Evolutionary conservation across 92 coral and sea anemone species (phyloP), one percentile per base, ranked within the genome.

Genomic region (Actinernus sp.): DNA sequence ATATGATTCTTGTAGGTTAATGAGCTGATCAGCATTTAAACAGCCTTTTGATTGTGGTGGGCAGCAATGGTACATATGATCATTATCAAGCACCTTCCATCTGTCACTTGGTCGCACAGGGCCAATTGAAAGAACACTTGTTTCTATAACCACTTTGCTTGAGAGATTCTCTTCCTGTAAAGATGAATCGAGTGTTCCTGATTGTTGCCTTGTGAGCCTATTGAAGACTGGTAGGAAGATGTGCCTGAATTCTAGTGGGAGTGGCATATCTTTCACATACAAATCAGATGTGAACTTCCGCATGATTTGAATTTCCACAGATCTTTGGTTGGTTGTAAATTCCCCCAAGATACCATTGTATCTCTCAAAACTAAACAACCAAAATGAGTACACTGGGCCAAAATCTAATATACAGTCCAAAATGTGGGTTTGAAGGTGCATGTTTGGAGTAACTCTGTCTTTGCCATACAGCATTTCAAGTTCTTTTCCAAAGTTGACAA

Each of bases 381-480:
- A 88, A 39, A 83, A 88, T 9, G 87, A 61, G 37, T 88, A 83
- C 2, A 88, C 83, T 11, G 94, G 90, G 0, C 86, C 90, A 77
- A 16, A 78, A n/a, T 88, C 87, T 8, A 77, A 14, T n/a, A 78
- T 63, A 17, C 87, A 78, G 16, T 88, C 95, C 20, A 73, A 31
- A 17, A 88, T 52, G 30, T 88, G 96, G 0, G 68, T 76, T 14
- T 74, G 69, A 3, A 87, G 83, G 49, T 87, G 93, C 84, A 88
- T 88, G n/a, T 88, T 88, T 7, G 84, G 91, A 48, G 81, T 83
- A 31, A 74, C 85, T 4, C 26, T 68, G 41, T 61, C 50, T 28
- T 67, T 87, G 3, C 84, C 96, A 68, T 88, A 83, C 20, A 65
- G 29, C 27, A 47, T 30, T 69, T 83, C 79, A 45, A 83, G 6